phyloP scores from a whole-genome alignment of 2,113 vertebrate genomes.

The Caloenas nicobarica region DNA sequence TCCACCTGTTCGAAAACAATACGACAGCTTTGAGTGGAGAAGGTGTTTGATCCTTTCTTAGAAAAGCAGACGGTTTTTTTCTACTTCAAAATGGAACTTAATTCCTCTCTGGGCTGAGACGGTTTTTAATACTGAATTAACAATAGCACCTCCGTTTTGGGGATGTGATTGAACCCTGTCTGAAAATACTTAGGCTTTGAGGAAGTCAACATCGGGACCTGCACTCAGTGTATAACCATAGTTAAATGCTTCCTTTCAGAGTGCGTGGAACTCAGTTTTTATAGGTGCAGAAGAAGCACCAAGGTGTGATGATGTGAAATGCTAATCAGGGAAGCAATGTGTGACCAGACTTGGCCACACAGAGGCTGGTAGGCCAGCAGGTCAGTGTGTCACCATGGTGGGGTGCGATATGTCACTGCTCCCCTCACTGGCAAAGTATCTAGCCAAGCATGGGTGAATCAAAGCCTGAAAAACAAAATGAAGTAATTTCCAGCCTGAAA shows the following conservation, averaged over 20 bases:
- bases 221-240: fast-evolving
- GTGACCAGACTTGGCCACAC: not conserved
- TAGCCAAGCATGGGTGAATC: not conserved
- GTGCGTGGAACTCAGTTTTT: not conserved
- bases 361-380: not conserved
- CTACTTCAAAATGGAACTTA: not conserved
- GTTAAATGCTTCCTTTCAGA: not conserved
- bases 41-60: not conserved
- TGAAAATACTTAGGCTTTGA: not conserved
- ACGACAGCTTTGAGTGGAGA: not conserved
- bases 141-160: not conserved
- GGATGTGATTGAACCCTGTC: not conserved
- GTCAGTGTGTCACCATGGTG: fast-evolving
- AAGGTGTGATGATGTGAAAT: not conserved
- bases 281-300: not conserved
- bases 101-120: not conserved
- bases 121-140: not conserved
- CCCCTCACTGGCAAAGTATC: not conserved
- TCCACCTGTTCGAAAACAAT: not conserved
- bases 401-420: not conserved
- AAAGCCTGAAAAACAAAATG: not conserved
- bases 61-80: not conserved
- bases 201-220: not conserved
- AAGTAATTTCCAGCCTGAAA: not conserved
- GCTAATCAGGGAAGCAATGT: fast-evolving